Conservation (phyloP, 2,888 invertebrate genomes). For the Amiota minor region DNA sequence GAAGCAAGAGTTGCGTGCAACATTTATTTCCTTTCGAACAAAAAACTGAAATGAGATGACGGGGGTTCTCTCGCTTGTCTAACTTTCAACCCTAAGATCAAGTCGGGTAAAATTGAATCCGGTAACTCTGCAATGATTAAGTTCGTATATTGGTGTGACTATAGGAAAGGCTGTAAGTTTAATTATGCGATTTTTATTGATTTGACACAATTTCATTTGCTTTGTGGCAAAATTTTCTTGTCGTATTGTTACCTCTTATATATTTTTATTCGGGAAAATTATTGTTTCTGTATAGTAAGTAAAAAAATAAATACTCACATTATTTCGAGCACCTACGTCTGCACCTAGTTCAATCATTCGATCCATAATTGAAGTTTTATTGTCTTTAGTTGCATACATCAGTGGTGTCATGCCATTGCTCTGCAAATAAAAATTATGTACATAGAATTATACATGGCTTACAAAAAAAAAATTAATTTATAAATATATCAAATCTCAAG, state of each 20-base stretch:
- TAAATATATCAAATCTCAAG: not conserved
- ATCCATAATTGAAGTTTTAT: constrained; percentile 91
- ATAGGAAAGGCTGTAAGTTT: constrained; percentile 51
- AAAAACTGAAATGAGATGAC: constrained; percentile 2
- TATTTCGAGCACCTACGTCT: constrained; percentile 91
- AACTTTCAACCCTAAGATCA: constrained; percentile 50
- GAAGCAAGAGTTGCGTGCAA: constrained; percentile 22
- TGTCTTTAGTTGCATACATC: constrained; percentile 97
- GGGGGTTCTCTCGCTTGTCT: constrained; percentile 13
- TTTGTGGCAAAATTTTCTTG: constrained; percentile 14
- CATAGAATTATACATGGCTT: not conserved
- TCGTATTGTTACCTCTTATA: not conserved
- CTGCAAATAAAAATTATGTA: constrained; percentile 76
- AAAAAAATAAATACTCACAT: constrained; percentile 79
- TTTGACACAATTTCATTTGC: constrained; percentile 65
- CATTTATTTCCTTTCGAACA: constrained; percentile 21
- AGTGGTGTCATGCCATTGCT: constrained; percentile 94
- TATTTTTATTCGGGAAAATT: constrained; percentile 31
- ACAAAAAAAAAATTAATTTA: not conserved
- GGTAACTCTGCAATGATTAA: constrained; percentile 43
- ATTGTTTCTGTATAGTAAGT: constrained; percentile 39
- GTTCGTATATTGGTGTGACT: constrained; percentile 41
- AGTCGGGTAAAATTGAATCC: constrained; percentile 53
- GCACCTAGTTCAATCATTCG: constrained; percentile 93
- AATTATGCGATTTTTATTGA: constrained; percentile 69